Percentiles rank a stretch among this genome's conserved stretches.
Evolutionary conservation across 2,113 vertebrate genomes (phyloP).

Genomic region (Mormoops blainvillei): DNA sequence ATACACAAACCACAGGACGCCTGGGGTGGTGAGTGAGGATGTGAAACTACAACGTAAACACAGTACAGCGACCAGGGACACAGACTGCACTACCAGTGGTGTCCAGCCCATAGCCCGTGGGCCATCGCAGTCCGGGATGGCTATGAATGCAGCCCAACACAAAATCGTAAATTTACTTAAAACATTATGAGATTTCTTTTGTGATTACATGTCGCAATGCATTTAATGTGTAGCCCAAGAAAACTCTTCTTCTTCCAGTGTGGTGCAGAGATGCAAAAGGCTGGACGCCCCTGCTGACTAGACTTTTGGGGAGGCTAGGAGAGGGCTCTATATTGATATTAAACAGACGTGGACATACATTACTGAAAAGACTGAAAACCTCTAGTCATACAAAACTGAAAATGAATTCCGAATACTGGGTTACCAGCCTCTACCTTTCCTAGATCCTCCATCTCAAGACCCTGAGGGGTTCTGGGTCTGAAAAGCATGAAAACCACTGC

Average conservation of each 20-base stretch:
- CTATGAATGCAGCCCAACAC: no score
- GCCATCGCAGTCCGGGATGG: no score
- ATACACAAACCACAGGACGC: background rate
- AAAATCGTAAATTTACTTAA: no score
- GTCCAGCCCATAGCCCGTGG: no score
- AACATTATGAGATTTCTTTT: background rate
- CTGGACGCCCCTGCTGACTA: no score
- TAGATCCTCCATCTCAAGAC: background rate
- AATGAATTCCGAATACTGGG: background rate
- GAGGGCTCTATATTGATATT: background rate
- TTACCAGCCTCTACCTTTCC: background rate
- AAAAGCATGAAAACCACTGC: background rate
- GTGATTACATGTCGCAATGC: no score
- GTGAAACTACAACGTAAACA: background rate
- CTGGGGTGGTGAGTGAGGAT: background rate
- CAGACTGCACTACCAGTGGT: background rate
- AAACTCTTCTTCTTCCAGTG: no score
- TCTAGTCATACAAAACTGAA: background rate
- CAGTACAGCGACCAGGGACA: background rate
- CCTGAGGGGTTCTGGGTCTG: background rate
- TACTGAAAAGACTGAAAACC: background rate
- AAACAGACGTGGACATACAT: background rate
- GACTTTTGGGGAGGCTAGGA: no score
- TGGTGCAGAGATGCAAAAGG: no score
- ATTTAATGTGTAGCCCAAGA: no score